Evolutionary conservation across 2,113 vertebrate genomes (phyloP).

Genomic region (Ciconia stormi): DNA sequence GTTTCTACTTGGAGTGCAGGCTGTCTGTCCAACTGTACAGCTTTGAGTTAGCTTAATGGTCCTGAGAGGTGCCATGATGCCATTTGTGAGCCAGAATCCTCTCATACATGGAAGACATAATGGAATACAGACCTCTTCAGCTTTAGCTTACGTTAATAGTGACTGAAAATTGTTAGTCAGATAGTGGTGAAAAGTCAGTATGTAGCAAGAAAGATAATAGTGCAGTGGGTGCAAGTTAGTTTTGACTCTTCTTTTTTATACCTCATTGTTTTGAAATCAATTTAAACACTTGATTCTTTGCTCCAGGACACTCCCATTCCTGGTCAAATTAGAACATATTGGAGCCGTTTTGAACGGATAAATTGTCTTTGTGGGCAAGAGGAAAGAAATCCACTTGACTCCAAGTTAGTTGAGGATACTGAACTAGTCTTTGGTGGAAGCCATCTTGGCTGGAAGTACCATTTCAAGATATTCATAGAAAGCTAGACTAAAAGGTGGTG

Average conservation of each 20-base stretch:
- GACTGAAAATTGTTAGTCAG: neutral
- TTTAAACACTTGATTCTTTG: neutral
- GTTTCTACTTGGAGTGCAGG: neutral
- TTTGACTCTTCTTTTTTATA: neutral
- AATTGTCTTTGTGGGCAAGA: neutral
- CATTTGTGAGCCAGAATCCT: neutral
- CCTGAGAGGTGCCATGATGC: neutral
- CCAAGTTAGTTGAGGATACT: neutral
- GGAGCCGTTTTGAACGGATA: neutral
- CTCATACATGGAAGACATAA: neutral
- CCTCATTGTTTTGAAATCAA: neutral
- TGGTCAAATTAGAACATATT: neutral
- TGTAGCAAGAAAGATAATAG: neutral
- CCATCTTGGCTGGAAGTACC: neutral
- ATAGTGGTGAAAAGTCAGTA: neutral
- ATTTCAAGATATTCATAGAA: neutral
- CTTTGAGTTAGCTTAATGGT: neutral
- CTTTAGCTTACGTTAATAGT: neutral
- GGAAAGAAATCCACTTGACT: neutral
- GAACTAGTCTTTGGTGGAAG: neutral
- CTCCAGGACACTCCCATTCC: neutral
- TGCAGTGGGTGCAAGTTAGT: neutral
- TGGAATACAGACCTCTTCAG: neutral
- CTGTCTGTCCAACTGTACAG: neutral
- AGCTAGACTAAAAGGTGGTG: neutral